Evolutionary conservation across 2,888 invertebrate species (phyloP), one percentile per base, ranked within the genome.

Genomic region (Colostygia pectinataria): DNA sequence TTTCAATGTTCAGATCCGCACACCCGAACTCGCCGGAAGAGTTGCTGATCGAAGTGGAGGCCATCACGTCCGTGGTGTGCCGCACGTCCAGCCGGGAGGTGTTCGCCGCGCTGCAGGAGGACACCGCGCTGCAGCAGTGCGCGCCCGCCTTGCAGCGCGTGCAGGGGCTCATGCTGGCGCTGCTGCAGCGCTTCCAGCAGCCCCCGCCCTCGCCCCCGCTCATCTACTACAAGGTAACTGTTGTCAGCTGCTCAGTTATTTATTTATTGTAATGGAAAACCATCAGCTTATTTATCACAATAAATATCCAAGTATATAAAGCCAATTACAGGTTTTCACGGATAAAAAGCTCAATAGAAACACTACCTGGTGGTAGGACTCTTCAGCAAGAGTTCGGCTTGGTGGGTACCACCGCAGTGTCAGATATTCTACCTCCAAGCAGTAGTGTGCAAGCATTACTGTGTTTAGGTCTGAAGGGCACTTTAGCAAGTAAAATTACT

Each of bases 61-160:
- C 94, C 8, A 87, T 97, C 1, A 96, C 97, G 0, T 94, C 94
- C 0, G 92, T 96, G 13, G 91, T 96, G 53, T 92, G 94, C 0
- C 91, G 95, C 55, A 93, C 94, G 1, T 92, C 95, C 8, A 91
- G 91, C 77, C 91, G 80, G 59, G 88, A 81, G 42, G 80, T 83
- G 65, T 68, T 74, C 72, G 82, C 77, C 23, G 63, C 73, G 60
- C 67, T 74, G 54, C 58, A 59, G 10, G 65, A 64, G 28, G 83
- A 80, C 59, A 71, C 80, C 9, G 74, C 87, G 28, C 82, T 91
- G 57, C 87, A 87, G 62, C 58, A 86, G 41, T 73, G 86, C 48
- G 90, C 92, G 0, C 91, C 93, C 0, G 92, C 93, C 65, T 79
- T 95, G 9, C 92, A 91, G 63, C 91, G 96, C 1, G 86, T 97